Conservation (phyloP, 2,888 invertebrate genomes). For the Chelonus formosanus region DNA sequence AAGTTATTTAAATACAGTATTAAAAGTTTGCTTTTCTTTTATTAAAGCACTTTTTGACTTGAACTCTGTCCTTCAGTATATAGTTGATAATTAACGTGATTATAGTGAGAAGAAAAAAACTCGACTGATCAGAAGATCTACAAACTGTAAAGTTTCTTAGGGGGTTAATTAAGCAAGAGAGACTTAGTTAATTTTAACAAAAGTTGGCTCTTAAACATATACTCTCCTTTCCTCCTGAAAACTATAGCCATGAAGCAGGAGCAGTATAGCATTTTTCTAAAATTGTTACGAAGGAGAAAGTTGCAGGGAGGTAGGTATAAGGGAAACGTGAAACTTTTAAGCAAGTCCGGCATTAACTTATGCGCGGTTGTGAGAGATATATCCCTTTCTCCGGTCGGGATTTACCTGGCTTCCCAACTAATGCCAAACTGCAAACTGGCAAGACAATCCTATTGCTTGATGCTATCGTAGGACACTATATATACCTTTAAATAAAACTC, state of each 20-base stretch:
- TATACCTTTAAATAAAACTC: too few relatives aligned
- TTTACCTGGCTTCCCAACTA: slow-evolving; percentile 9
- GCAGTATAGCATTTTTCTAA: not conserved
- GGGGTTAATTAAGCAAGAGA: slow-evolving; percentile 21
- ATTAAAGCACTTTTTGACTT: too few relatives aligned
- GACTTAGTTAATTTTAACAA: slow-evolving; percentile 24
- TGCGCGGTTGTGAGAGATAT: slow-evolving; percentile 31
- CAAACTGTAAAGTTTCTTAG: not conserved
- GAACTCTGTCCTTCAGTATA: too few relatives aligned
- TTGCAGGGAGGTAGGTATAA: not conserved
- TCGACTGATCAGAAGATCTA: too few relatives aligned
- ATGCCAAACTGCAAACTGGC: slow-evolving; percentile 2
- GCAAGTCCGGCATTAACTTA: slow-evolving; percentile 34
- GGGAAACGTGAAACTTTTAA: slow-evolving; percentile 30
- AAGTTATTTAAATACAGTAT: too few relatives aligned
- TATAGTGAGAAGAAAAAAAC: too few relatives aligned
- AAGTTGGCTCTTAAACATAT: slow-evolving; percentile 15
- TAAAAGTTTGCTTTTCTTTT: too few relatives aligned
- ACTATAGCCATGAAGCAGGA: not conserved
- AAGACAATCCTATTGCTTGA: slow-evolving; percentile 7
- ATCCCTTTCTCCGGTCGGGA: slow-evolving; percentile 6
- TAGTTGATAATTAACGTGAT: too few relatives aligned
- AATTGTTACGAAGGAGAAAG: slow-evolving; percentile 11
- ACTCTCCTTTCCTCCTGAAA: not conserved
- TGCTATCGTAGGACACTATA: not conserved